Conservation (phyloP, 1,140 invertebrate genomes). For the Caenorhabditis inopinata region DNA sequence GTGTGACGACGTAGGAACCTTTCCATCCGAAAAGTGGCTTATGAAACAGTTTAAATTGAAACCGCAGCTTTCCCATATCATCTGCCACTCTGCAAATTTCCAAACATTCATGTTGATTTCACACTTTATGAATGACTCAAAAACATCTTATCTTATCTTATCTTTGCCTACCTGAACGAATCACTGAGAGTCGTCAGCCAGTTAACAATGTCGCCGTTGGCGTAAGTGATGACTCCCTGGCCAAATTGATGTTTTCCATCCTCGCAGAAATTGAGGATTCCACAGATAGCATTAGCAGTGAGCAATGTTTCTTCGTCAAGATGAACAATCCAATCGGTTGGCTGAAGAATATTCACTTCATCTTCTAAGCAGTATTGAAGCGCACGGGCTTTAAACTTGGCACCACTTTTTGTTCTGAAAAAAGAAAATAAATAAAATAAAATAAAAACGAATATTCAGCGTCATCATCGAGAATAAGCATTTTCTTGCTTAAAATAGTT, state of each 20-base stretch:
- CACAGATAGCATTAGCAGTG: slow-evolving; percentile 80
- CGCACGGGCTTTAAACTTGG: slow-evolving; percentile 89
- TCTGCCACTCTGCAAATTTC: slow-evolving; percentile 77
- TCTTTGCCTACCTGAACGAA: slow-evolving; percentile 75
- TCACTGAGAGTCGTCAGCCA: slow-evolving; percentile 95
- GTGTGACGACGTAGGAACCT: slow-evolving; percentile 85
- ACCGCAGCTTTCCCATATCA: slow-evolving; percentile 85
- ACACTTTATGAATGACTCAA: too few relatives aligned
- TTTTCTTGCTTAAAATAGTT: too few relatives aligned
- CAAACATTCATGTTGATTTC: not conserved
- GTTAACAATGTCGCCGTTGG: slow-evolving; percentile 84
- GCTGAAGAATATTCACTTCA: slow-evolving; percentile 69
- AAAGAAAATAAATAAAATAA: too few relatives aligned
- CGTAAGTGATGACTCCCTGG: slow-evolving; percentile 95
- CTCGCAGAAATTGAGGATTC: slow-evolving; percentile 90
- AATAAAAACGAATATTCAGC: too few relatives aligned
- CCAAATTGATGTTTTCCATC: slow-evolving; percentile 94
- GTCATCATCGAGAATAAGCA: too few relatives aligned
- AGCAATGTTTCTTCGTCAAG: slow-evolving; percentile 94
- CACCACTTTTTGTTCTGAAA: slow-evolving; percentile 78
- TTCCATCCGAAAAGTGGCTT: slow-evolving; percentile 97
- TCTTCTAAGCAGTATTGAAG: slow-evolving; percentile 93
- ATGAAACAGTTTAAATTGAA: slow-evolving; percentile 89
- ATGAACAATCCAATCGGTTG: slow-evolving; percentile 92
- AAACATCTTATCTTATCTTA: too few relatives aligned